These are phyloP conservation scores for Drymonia ruficornis DNA, from an alignment of 2,888 invertebrate species.

Conservation along the genomic window DNA sequence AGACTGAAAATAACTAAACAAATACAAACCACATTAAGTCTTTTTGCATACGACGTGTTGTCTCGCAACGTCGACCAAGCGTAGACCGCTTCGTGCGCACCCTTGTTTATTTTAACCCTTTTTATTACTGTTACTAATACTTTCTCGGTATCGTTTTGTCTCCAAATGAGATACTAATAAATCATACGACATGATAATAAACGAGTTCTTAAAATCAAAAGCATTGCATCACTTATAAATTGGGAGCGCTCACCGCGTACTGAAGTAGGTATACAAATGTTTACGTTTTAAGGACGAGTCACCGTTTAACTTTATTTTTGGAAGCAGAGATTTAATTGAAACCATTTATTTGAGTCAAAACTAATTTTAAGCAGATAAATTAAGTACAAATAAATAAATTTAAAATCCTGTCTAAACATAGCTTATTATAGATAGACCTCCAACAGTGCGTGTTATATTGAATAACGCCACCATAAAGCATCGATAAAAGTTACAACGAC, in stretches of 20 bases:
- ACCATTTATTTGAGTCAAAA: too few species aligned
- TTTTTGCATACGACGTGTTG: slow-evolving; percentile 36
- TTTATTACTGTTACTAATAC: slow-evolving; percentile 36
- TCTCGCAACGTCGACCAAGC: slow-evolving; percentile 47
- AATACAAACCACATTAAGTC: slow-evolving; percentile 26
- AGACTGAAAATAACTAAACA: slow-evolving; percentile 29
- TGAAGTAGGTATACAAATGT: background rate
- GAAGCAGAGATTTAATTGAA: too few species aligned
- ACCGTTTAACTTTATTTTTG: background rate
- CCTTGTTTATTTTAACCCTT: slow-evolving; percentile 48
- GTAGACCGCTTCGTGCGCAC: slow-evolving; percentile 43
- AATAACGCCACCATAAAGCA: background rate
- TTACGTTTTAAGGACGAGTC: background rate
- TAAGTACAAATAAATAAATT: background rate
- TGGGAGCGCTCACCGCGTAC: background rate
- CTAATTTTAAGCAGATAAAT: too few species aligned
- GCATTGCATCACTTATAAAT: background rate
- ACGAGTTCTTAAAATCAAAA: background rate
- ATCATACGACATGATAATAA: background rate
- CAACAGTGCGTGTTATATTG: background rate
- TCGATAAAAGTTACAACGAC: background rate
- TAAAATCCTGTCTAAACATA: background rate
- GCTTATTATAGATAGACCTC: background rate
- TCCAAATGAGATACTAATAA: slow-evolving; percentile 32
- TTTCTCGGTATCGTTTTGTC: slow-evolving; percentile 32